Evolutionary conservation across 2,888 invertebrate species (phyloP).

Genomic region (Papilio elwesi): DNA sequence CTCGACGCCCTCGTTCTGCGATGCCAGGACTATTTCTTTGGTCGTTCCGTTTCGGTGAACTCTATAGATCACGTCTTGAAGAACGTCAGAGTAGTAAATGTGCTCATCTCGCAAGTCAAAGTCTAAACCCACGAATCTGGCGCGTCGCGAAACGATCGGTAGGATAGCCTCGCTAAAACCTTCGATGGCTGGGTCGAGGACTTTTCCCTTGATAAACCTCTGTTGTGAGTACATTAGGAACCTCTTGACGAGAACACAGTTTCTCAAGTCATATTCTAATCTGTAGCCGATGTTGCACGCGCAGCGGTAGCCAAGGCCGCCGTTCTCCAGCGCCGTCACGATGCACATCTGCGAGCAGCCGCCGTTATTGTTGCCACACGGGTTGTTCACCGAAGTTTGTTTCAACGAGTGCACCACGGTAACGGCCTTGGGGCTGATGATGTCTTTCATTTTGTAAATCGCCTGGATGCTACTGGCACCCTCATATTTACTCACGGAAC

Average conservation of each 20-base stretch:
- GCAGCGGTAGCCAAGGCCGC: slow-evolving; percentile 93
- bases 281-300: slow-evolving; percentile 95
- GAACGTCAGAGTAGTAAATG: slow-evolving; percentile 98
- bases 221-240: slow-evolving; percentile 98
- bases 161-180: slow-evolving; percentile 97
- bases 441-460: slow-evolving; percentile 91
- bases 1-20: slow-evolving; percentile 98
- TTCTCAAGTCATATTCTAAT: slow-evolving; percentile 88
- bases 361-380: slow-evolving; percentile 94
- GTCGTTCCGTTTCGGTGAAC: slow-evolving; percentile 91
- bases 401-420: slow-evolving; percentile 91
- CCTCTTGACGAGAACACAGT: slow-evolving; percentile 92
- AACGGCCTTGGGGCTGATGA: slow-evolving; percentile 92
- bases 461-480: slow-evolving; percentile 91
- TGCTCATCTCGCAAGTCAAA: slow-evolving; percentile 95
- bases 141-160: slow-evolving; percentile 95
- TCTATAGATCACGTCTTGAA: slow-evolving; percentile 96
- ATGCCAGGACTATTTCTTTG: slow-evolving; percentile 95
- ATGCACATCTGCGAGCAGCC: slow-evolving; percentile 98
- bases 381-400: slow-evolving; percentile 90
- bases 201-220: slow-evolving; percentile 97
- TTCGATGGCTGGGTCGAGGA: slow-evolving; percentile 93
- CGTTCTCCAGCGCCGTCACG: slow-evolving; percentile 89
- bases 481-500: slow-evolving; percentile 93
- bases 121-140: slow-evolving; percentile 97